Evolutionary conservation across 2,113 vertebrate species (phyloP).

Genomic region (sheep (Ovis aries)): DNA sequence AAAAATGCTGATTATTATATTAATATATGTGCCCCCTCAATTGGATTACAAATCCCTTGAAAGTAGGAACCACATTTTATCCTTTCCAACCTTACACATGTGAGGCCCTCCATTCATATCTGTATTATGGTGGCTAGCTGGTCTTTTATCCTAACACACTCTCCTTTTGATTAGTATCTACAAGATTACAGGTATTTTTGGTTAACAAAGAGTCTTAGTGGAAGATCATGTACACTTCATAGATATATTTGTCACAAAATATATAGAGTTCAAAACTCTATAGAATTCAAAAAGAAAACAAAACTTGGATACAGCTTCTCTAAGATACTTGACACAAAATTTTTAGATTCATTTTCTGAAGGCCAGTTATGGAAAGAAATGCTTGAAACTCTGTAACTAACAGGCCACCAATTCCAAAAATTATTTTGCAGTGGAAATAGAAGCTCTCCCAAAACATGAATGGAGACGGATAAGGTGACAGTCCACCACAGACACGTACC

Average conservation of each 20-base stretch:
- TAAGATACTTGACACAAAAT: not conserved
- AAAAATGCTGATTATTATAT: not conserved
- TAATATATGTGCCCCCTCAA: not conserved
- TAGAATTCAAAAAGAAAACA: not conserved
- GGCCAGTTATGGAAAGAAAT: not conserved
- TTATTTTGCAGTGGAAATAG: not conserved
- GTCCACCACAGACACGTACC: not conserved
- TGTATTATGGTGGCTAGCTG: not conserved
- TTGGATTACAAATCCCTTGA: not conserved
- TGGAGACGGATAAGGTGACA: not conserved
- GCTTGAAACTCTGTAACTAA: not conserved
- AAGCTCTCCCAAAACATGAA: not conserved
- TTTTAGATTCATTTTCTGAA: conserved; percentile 38
- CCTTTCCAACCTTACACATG: not conserved
- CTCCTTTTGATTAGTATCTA: not conserved
- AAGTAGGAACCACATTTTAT: not conserved
- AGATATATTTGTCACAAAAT: not conserved
- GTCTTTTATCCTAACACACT: not conserved
- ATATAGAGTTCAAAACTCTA: not conserved
- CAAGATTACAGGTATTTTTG: not conserved
- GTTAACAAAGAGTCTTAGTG: not conserved
- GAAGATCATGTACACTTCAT: not conserved
- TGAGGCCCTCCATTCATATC: not conserved
- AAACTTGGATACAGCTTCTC: not conserved
- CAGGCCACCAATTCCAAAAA: not conserved